These are phyloP conservation scores for Ips typographus DNA, from an alignment of 1,140 invertebrate species.

Conservation along the genomic window DNA sequence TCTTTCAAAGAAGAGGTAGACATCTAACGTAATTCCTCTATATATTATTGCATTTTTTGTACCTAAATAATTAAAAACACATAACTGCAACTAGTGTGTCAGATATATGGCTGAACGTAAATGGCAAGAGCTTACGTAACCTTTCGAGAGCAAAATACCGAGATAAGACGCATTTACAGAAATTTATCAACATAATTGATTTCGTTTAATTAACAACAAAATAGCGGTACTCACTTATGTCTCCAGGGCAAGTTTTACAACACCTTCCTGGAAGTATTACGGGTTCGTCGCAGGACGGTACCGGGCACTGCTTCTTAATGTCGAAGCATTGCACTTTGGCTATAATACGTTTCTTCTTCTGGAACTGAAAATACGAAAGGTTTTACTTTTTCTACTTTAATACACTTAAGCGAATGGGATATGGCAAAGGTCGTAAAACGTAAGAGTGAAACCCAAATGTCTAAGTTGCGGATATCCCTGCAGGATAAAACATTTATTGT, in stretches of 20 bases:
- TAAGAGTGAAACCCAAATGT: too few relatives aligned
- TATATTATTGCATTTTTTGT: too few relatives aligned
- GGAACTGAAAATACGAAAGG: slow-evolving; percentile 8
- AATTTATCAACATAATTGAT: slow-evolving; percentile 1
- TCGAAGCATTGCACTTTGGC: slow-evolving; percentile 84
- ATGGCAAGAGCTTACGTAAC: background rate
- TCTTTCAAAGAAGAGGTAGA: too few relatives aligned
- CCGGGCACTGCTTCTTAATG: slow-evolving; percentile 88
- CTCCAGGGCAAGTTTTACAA: slow-evolving; percentile 85
- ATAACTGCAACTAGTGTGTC: too few relatives aligned
- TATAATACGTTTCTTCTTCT: slow-evolving; percentile 83
- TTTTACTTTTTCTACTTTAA: background rate
- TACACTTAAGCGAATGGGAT: too few relatives aligned
- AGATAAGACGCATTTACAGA: slow-evolving; percentile 1
- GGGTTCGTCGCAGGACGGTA: slow-evolving; percentile 80
- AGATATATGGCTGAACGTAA: background rate
- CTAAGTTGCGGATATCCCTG: too few relatives aligned
- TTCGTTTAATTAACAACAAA: background rate
- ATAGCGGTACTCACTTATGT: slow-evolving; percentile 65
- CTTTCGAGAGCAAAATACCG: slow-evolving; percentile 1
- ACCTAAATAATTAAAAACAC: too few relatives aligned
- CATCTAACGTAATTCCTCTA: too few relatives aligned
- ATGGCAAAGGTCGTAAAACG: background rate
- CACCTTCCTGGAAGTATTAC: slow-evolving; percentile 81
- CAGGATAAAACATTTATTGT: background rate